Evolutionary conservation across 1,140 invertebrate species (phyloP).

Genomic region (Psix sp.): DNA sequence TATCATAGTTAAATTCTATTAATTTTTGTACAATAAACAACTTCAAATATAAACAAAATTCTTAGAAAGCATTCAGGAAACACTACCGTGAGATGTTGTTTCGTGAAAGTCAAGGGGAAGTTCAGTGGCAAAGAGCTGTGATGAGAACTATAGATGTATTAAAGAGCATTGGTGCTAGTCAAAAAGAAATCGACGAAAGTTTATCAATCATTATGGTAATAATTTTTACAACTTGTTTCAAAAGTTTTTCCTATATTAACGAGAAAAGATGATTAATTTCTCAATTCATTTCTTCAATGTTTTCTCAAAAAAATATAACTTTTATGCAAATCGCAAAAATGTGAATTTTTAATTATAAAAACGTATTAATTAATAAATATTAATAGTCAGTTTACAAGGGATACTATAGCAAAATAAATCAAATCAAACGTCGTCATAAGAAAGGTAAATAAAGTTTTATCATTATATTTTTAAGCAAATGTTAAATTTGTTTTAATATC

Average conservation of each 20-base stretch:
- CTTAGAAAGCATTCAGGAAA: slow-evolving; percentile 61
- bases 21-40: no score
- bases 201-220: slow-evolving; percentile 66
- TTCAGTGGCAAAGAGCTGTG: slow-evolving; percentile 76
- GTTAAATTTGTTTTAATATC: no score
- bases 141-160: slow-evolving; percentile 73
- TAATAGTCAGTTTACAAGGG: slow-evolving; percentile 75
- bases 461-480: slow-evolving; percentile 24
- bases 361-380: no score
- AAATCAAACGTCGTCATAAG: slow-evolving; percentile 36
- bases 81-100: slow-evolving; percentile 65
- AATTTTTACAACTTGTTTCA: no score
- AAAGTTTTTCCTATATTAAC: no score
- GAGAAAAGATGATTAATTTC: no score
- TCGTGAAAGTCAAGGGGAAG: slow-evolving; percentile 62
- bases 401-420: slow-evolving; percentile 72
- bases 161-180: slow-evolving; percentile 69
- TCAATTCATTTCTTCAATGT: no score
- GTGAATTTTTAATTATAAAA: background rate
- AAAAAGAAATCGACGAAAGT: slow-evolving; percentile 71
- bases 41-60: background rate
- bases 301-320: slow-evolving; percentile 1
- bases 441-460: slow-evolving; percentile 7
- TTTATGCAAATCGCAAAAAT: background rate
- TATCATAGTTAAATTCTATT: no score